Percentiles rank a stretch among this genome's conserved stretches.
These are phyloP conservation scores for Malurus leucopterus DNA, from an alignment of 2,797 vertebrate genomes.

Conservation along the genomic window DNA sequence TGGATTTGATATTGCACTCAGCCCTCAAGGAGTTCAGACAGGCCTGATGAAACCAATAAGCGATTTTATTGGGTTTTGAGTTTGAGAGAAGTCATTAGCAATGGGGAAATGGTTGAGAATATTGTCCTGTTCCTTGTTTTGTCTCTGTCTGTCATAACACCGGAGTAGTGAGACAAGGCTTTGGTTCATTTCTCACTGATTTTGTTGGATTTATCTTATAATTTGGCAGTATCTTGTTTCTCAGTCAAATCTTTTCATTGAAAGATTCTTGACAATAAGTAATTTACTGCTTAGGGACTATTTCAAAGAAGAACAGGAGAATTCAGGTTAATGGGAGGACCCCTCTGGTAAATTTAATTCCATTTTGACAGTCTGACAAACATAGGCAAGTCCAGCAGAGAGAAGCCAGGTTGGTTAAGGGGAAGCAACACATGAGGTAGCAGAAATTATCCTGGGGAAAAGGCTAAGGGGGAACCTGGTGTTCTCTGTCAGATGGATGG, in stretches of 20 bases:
- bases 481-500: neutral
- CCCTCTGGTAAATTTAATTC: neutral
- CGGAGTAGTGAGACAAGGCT: neutral
- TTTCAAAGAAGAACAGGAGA: neutral
- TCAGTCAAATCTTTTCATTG: neutral
- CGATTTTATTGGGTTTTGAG: neutral
- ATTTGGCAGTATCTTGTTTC: neutral
- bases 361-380: neutral
- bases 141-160: neutral
- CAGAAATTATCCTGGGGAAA: neutral
- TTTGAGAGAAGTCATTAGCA: neutral
- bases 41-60: neutral
- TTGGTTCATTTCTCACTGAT: neutral
- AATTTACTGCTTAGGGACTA: neutral
- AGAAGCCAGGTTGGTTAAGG: neutral
- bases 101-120: neutral
- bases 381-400: neutral
- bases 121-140: neutral
- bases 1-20: neutral
- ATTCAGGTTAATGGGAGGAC: neutral
- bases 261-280: neutral
- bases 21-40: neutral
- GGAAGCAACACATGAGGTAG: rapidly evolving
- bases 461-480: neutral
- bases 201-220: neutral